A percentile compares a stretch with the other conserved stretches of the same genome.
Evolutionary conservation across 23 tunicate species (phyloP).

Genomic region (Styela plicata): DNA sequence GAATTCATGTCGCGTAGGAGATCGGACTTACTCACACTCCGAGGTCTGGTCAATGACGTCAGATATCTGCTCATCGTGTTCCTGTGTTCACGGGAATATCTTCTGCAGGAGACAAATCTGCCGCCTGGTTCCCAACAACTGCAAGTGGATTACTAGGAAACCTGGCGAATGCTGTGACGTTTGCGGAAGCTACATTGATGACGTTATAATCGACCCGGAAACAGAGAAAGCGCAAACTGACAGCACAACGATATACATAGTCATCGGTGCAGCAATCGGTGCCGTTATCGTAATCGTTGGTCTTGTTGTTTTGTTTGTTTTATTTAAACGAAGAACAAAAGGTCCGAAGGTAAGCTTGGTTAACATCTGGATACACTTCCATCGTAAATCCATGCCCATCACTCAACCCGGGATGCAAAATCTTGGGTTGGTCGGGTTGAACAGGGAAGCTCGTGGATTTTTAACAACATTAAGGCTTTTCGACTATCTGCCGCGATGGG

Average conservation of each 20-base stretch:
- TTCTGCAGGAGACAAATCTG: conserved; percentile 33
- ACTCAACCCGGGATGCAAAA: no score
- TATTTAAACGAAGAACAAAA: neutral
- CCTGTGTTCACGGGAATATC: conserved; percentile 40
- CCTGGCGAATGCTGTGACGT: conserved; percentile 60
- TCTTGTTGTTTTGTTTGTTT: neutral
- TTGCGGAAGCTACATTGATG: conserved; percentile 29
- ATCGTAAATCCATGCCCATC: no score
- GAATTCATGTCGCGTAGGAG: conserved; percentile 13
- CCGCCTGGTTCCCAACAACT: conserved; percentile 19
- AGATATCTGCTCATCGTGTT: conserved; percentile 36
- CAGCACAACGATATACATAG: neutral
- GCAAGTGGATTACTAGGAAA: conserved; percentile 13
- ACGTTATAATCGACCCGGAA: neutral
- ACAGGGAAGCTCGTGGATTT: no score
- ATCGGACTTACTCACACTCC: conserved; percentile 9
- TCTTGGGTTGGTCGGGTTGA: no score
- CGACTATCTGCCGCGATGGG: no score
- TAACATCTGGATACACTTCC: no score
- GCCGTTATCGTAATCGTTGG: neutral
- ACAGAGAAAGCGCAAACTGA: neutral
- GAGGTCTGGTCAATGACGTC: conserved; percentile 44
- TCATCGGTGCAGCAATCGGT: neutral
- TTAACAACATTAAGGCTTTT: no score
- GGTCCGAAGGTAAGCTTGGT: neutral